A percentile compares a stretch with the other conserved stretches of the same genome.
Evolutionary conservation across 2,888 invertebrate genomes (phyloP).

Genomic region (Pyralis farinalis): DNA sequence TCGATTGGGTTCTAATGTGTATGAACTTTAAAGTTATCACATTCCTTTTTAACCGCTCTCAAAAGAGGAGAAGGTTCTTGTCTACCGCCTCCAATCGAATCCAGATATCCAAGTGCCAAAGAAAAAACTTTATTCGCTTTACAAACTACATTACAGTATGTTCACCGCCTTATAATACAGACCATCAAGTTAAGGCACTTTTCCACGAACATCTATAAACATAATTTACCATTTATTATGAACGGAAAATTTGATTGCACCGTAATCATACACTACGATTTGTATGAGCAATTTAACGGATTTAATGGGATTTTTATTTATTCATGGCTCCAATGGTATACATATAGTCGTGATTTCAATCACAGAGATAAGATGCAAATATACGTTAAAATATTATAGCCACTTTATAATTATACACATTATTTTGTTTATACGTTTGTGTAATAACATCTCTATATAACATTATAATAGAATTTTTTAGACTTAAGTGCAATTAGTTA

Average conservation of each 20-base stretch:
- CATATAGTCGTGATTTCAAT: conserved; percentile 65
- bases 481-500: too few species aligned
- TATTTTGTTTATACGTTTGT: neutral
- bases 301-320: conserved; percentile 55
- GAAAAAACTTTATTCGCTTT: too few species aligned
- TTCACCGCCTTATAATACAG: neutral
- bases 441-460: too few species aligned
- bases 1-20: too few species aligned
- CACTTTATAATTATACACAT: neutral
- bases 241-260: conserved; percentile 3
- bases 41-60: too few species aligned
- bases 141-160: neutral
- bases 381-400: conserved; percentile 21
- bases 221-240: conserved; percentile 11
- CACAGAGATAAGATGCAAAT: conserved; percentile 55
- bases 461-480: too few species aligned
- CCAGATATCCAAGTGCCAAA: too few species aligned
- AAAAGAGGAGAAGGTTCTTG: too few species aligned
- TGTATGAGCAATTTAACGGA: conserved; percentile 34
- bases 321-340: conserved; percentile 41
- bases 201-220: conserved; percentile 1
- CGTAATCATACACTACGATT: conserved; percentile 43
- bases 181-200: neutral
- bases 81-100: too few species aligned
- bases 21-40: too few species aligned